phyloP scores from a whole-genome alignment of 2,797 vertebrate genomes.

The Orientallactaga sibirica region DNA sequence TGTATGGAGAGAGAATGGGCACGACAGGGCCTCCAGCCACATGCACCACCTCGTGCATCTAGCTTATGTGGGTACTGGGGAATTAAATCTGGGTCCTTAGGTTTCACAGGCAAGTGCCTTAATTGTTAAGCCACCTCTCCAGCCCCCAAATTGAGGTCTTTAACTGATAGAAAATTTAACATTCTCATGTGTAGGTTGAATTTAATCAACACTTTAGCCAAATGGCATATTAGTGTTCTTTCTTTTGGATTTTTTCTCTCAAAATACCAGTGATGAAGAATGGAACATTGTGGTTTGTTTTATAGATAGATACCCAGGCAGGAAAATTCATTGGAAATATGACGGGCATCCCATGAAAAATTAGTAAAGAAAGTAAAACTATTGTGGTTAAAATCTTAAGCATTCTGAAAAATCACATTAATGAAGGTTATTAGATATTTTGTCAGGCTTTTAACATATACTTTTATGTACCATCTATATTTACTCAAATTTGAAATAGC shows the following conservation, averaged over 20 bases:
- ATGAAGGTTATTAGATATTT: background rate
- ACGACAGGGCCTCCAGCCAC: too few relatives aligned
- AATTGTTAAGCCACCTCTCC: too few relatives aligned
- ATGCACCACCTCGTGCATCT: too few relatives aligned
- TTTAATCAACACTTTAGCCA: background rate
- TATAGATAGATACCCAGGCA: background rate
- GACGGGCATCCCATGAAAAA: background rate
- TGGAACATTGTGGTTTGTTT: background rate
- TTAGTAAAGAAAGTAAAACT: background rate
- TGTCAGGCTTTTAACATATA: background rate
- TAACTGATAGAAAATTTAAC: constrained; percentile 3
- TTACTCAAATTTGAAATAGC: background rate
- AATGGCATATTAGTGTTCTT: background rate
- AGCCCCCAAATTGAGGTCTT: background rate
- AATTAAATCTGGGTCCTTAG: too few relatives aligned
- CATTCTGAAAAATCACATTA: background rate
- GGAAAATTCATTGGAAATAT: background rate
- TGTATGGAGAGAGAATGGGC: too few relatives aligned
- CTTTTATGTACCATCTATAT: background rate
- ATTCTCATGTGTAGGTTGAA: background rate
- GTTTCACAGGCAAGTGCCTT: too few relatives aligned
- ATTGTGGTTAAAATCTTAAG: background rate
- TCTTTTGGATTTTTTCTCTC: constrained; percentile 29
- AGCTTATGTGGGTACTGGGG: too few relatives aligned
- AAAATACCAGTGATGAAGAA: background rate